phyloP scores from a whole-genome alignment of 2,113 vertebrate genomes.

The Accipiter cooperii region DNA sequence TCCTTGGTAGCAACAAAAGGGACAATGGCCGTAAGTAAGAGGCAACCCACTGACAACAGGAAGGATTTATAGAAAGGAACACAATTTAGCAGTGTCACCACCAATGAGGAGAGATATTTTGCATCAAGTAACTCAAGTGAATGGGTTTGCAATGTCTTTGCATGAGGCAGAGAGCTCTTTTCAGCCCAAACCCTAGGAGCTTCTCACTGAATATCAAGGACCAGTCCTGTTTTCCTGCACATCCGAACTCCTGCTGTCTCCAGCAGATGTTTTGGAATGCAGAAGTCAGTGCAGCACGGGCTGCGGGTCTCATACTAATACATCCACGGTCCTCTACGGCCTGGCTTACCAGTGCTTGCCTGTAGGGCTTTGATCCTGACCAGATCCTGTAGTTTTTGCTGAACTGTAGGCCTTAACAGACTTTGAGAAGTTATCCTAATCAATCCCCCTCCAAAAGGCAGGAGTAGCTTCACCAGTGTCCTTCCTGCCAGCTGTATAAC shows the following conservation, averaged over 20 bases:
- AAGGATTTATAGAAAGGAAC: constrained; percentile 34
- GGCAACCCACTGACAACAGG: constrained; percentile 8
- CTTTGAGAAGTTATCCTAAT: neutral
- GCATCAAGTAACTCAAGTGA: neutral
- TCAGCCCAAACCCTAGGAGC: neutral
- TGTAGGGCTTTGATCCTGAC: neutral
- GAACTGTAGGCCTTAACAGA: neutral
- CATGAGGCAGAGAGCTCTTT: neutral
- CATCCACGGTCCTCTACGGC: neutral
- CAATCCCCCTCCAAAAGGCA: neutral
- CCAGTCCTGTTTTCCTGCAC: neutral
- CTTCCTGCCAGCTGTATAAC: neutral
- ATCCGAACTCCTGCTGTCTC: neutral
- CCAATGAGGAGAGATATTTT: neutral
- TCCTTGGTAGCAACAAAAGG: constrained; percentile 1
- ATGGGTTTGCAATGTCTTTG: neutral
- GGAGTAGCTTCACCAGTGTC: neutral
- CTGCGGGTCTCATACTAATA: neutral
- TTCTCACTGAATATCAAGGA: neutral
- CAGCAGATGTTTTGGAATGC: neutral
- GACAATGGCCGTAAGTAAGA: constrained; percentile 39
- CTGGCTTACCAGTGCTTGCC: neutral
- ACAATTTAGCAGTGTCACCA: neutral
- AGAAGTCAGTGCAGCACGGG: neutral
- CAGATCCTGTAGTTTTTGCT: neutral